Base-by-base conservation (phyloP, 2,888 invertebrate genomes). In the Heliconius aoede region DNA sequence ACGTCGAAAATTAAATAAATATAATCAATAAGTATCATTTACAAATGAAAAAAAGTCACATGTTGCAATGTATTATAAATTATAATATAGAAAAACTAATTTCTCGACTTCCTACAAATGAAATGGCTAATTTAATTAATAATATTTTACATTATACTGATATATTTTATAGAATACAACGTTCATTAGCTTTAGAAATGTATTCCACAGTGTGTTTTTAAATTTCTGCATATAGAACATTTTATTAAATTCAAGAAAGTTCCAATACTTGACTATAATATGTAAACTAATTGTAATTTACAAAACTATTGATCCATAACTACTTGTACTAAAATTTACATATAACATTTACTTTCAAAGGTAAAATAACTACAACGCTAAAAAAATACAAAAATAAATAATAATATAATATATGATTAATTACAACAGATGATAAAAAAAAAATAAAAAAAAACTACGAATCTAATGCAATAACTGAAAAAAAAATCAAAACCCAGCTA, bases 401-500 rank as follows among this genome's bases (percentile, higher is more conserved):
- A 9, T 13, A 9, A 55, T n/a, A 55, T n/a, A n/a, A 55, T 55
- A n/a, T 5, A 46, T 7, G 21, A 46, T 46, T 3, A 46, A 21
- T 24, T 21, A 68, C 26, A 21, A 73, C 24, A 28, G 65, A 61
- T 26, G 32, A 61, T 36, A 67, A 69, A 72, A 55, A 11, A 28
- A 8, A 0, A n/a, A n/a, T 68, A 64, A 68, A 72, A 67, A 51
- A 68, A 71, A 30, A 58, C 40, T 73, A 76, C n/a, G 64, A 13
- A 15, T 46, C 58, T 73, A 65, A 67, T 32, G 65, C 58, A 79
- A 73, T 81, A 81, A 78, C 71, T 73, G 71, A 76, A 76, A 62
- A 71, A 83, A 82, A 84, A 82, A 77, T 84, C 81, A 77, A 85
- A 89, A 90, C 90, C 91, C 88, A 80, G 88, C 82, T 78, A 88